Evolutionary conservation across 2,797 vertebrate genomes (phyloP).

Genomic region (Periophthalmus magnuspinnatus): DNA sequence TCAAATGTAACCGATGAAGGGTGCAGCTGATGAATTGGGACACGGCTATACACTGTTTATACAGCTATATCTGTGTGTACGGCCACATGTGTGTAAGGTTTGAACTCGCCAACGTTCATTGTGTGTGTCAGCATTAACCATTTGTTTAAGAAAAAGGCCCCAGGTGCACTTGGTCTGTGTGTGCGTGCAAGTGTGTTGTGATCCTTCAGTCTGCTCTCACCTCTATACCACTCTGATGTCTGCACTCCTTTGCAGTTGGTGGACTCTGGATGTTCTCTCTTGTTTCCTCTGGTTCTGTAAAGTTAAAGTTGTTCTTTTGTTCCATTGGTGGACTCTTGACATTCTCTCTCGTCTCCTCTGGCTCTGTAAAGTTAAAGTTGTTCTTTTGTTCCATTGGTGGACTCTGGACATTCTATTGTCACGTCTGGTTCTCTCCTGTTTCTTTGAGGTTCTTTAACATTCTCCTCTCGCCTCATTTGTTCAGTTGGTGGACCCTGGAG

Average conservation of each 20-base stretch:
- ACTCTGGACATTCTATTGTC: background rate
- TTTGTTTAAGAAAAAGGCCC: too few species aligned
- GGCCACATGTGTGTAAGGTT: too few species aligned
- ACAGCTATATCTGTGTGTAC: too few species aligned
- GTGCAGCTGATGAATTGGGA: too few species aligned
- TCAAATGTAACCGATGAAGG: too few species aligned
- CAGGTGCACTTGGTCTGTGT: too few species aligned
- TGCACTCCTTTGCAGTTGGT: background rate
- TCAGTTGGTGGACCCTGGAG: slow-evolving; percentile 95
- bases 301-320: background rate
- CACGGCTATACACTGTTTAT: too few species aligned
- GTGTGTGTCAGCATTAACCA: too few species aligned
- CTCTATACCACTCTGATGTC: too few species aligned
- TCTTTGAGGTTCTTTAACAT: background rate
- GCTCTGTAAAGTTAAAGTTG: background rate
- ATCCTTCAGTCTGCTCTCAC: too few species aligned
- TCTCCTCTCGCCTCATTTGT: background rate
- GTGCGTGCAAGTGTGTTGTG: too few species aligned
- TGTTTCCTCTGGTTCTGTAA: background rate
- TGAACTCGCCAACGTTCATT: too few species aligned
- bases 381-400: background rate
- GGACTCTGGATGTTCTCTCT: background rate
- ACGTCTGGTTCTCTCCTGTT: background rate
- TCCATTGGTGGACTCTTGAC: background rate
- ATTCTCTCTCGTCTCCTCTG: background rate